phyloP scores from a whole-genome alignment of 2,113 vertebrate genomes.

The Spilogale gracilis region DNA sequence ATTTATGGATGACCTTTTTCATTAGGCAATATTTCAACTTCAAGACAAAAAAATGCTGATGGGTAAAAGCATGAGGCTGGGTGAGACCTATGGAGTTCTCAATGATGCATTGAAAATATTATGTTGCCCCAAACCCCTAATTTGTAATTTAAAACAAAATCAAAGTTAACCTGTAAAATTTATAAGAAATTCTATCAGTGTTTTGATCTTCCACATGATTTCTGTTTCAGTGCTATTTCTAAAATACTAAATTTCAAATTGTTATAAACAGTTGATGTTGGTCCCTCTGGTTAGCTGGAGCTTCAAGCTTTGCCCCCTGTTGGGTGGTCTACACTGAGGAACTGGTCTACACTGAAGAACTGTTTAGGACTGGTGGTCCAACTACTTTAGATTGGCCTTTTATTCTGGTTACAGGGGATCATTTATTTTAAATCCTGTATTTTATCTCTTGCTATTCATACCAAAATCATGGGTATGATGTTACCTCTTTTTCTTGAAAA shows the following conservation, averaged over 20 bases:
- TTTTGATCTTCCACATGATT: not conserved
- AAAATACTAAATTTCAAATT: conserved; percentile 16
- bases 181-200: not conserved
- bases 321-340: not conserved
- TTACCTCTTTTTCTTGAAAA: not conserved
- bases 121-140: not conserved
- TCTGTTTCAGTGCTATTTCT: not conserved
- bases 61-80: not conserved
- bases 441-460: conserved; percentile 30
- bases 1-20: not conserved
- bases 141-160: conserved; percentile 32
- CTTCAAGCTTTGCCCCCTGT: not conserved
- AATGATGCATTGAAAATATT: not conserved
- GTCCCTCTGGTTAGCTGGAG: not conserved
- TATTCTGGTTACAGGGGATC: not conserved
- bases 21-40: not conserved
- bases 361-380: not conserved
- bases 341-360: not conserved
- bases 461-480: not conserved
- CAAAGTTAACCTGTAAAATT: not conserved
- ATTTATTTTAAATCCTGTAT: conserved; percentile 21
- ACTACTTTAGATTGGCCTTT: not conserved
- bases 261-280: not conserved
- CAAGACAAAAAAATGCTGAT: not conserved
- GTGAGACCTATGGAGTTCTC: not conserved